Evolutionary conservation across 2,113 vertebrate genomes (phyloP).

Genomic region (Rhynchomys soricoides): DNA sequence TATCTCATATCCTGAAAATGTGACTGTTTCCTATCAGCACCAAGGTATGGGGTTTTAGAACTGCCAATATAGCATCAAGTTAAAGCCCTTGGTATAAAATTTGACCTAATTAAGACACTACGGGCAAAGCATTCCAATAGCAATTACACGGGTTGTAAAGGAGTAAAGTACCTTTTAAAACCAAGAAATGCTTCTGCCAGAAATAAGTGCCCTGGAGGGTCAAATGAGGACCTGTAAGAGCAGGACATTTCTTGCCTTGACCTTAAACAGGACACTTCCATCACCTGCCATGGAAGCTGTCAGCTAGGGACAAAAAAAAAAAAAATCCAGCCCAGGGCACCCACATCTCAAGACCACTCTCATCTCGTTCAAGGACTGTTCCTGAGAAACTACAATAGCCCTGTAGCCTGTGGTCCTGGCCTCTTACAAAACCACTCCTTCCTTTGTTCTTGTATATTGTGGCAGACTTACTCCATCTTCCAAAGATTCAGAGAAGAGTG

Average conservation of each 20-base stretch:
- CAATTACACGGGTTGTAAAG: slow-evolving; percentile 72
- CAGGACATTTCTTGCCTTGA: slow-evolving; percentile 16
- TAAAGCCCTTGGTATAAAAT: slow-evolving; percentile 70
- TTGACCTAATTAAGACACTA: slow-evolving; percentile 75
- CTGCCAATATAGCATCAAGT: slow-evolving; percentile 56
- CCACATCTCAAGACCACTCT: background rate
- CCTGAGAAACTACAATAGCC: background rate
- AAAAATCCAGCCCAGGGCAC: background rate
- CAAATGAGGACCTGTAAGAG: slow-evolving; percentile 33
- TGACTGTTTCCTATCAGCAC: slow-evolving; percentile 11
- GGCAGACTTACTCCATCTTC: background rate
- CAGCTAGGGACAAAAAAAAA: too few relatives aligned
- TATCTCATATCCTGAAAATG: background rate
- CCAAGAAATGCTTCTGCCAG: slow-evolving; percentile 63
- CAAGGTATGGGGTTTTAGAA: background rate
- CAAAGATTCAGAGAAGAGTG: background rate
- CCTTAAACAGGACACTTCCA: background rate
- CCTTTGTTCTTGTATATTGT: background rate
- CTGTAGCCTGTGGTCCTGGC: background rate
- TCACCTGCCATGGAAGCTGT: background rate
- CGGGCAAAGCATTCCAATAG: slow-evolving; percentile 66
- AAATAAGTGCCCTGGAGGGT: slow-evolving; percentile 52
- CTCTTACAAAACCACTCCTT: background rate
- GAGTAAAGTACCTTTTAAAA: slow-evolving; percentile 70
- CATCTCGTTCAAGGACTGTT: background rate